Evolutionary conservation across 2,113 vertebrate genomes (phyloP), one percentile per base, ranked within the genome.

Genomic region (Tursiops truncatus): DNA sequence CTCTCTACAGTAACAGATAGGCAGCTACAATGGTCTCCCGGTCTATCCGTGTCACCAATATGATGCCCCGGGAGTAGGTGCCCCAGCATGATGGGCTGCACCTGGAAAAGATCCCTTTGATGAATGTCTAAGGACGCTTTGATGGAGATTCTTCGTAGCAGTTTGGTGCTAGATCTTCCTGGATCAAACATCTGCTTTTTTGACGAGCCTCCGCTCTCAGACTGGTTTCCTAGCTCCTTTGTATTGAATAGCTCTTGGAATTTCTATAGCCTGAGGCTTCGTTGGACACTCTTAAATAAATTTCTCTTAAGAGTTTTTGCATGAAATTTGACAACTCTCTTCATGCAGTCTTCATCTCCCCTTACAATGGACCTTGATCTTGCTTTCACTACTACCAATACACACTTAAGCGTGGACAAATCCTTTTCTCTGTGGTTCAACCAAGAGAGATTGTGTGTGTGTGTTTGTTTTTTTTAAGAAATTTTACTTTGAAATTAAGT

Each of bases 401-500:
- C 36, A 23, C 1, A 23, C 1, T 1, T 38, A 33, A 36, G 10
- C 21, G 20, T 11, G 23, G 23, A 89, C n/a, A 71, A 65, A 65
- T 86, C 44, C 31, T 36, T 76, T 28, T 65, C 10, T 41, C 68
- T 80, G 36, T 60, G 33, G 18, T 93, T 81, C 41, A 79, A 60
- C n/a, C 33, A 33, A 84, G 31, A 84, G 13, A 62, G n/a, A 56
- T 7, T 38, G 3, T 21, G 71, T 83, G 15, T 70, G 9, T 41
- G 12, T 50, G 12, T 50, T 0, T 47, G 47, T 47, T 12, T 25
- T 18, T 63, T 63, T 4, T 7, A 76, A 81, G 62, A 82, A 67
- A 68, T 83, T 91, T 94, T 93, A 85, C 62, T 95, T 87, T 80
- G 85, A 92, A 87, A 63, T 92, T 77, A 94, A 96, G 65, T 26